Conservation (phyloP, 2,888 invertebrate genomes). For the Furcula furcula region DNA sequence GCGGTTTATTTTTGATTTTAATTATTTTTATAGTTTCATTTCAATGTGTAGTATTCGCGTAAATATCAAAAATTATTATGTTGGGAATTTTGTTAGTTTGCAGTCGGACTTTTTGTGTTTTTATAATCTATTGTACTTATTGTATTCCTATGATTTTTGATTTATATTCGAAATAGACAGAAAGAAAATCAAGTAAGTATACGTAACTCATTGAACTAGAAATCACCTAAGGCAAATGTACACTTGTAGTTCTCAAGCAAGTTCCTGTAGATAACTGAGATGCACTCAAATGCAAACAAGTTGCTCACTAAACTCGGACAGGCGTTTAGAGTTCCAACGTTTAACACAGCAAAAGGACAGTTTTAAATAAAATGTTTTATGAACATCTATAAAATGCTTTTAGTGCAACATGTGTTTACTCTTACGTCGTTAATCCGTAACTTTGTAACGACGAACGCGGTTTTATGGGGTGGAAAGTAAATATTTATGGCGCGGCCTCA, state of each 20-base stretch:
- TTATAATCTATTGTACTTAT: too few relatives aligned
- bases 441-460: slow-evolving; percentile 52
- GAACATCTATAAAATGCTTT: slow-evolving; percentile 56
- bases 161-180: too few relatives aligned
- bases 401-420: slow-evolving; percentile 63
- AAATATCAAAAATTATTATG: too few relatives aligned
- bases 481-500: slow-evolving; percentile 50
- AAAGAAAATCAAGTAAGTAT: too few relatives aligned
- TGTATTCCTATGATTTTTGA: too few relatives aligned
- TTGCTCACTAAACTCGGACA: slow-evolving; percentile 49
- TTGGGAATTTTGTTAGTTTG: too few relatives aligned
- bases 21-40: too few relatives aligned
- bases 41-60: too few relatives aligned
- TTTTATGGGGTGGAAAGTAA: slow-evolving; percentile 48
- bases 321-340: slow-evolving; percentile 40
- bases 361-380: slow-evolving; percentile 48
- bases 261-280: slow-evolving; percentile 24
- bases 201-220: too few relatives aligned
- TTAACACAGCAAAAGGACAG: slow-evolving; percentile 34
- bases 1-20: too few relatives aligned
- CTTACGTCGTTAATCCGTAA: slow-evolving; percentile 61
- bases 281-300: slow-evolving; percentile 28
- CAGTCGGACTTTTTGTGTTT: too few relatives aligned
- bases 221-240: too few relatives aligned
- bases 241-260: slow-evolving; percentile 6